Evolutionary conservation across 2,113 vertebrate genomes (phyloP).

Genomic region (Toxotes chatareus): DNA sequence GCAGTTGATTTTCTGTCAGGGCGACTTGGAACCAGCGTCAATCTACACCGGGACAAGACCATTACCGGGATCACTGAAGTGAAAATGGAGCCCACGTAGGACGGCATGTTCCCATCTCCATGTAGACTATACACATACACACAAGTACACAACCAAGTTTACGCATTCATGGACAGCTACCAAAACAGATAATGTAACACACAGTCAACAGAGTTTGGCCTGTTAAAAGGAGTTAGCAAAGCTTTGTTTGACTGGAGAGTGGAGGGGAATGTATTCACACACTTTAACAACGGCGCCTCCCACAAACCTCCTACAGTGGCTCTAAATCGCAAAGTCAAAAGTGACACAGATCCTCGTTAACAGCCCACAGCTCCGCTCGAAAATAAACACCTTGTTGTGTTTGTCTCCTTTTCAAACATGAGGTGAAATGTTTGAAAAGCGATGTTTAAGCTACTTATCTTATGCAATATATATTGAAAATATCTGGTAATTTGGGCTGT

Average conservation of each 20-base stretch:
- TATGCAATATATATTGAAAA: conserved; percentile 8
- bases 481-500: not conserved
- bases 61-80: conserved; percentile 76
- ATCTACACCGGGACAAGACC: conserved; percentile 68
- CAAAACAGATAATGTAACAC: conserved; percentile 7
- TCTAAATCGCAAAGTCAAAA: conserved; percentile 55
- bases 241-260: conserved; percentile 16
- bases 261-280: conserved; percentile 20
- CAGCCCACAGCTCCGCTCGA: conserved; percentile 50
- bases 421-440: not conserved
- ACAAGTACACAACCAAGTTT: conserved; percentile 10
- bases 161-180: conserved; percentile 12
- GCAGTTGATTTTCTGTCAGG: conserved; percentile 82
- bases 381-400: conserved; percentile 51
- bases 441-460: not conserved
- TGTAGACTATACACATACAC: conserved; percentile 9
- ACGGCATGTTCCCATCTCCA: conserved; percentile 58
- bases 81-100: conserved; percentile 62
- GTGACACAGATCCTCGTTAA: conserved; percentile 46
- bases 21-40: conserved; percentile 69
- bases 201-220: not conserved
- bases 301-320: conserved; percentile 56
- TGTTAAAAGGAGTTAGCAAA: conserved; percentile 7
- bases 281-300: conserved; percentile 49
- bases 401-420: conserved; percentile 2